phyloP scores from a whole-genome alignment of 2,797 vertebrate species.

The Epinephelus coioides region DNA sequence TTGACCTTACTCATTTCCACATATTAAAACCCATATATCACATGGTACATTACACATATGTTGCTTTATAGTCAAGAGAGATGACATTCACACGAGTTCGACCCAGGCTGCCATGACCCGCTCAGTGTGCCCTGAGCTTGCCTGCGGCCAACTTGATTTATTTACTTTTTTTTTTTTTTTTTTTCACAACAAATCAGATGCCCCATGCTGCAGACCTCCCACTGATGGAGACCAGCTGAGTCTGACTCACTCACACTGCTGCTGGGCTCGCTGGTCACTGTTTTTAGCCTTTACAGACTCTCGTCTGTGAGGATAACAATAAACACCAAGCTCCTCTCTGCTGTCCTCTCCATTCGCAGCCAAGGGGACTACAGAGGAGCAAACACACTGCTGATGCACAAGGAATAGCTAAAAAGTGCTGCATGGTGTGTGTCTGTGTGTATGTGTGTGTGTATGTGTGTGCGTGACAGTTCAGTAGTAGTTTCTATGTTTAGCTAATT shows the following conservation, averaged over 20 bases:
- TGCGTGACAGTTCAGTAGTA: constrained; percentile 38
- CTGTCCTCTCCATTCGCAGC: constrained; percentile 61
- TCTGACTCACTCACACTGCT: constrained; percentile 71
- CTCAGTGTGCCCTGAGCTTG: constrained; percentile 45
- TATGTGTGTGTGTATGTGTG: constrained; percentile 19
- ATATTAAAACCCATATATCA: background rate
- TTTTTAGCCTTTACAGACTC: constrained; percentile 68
- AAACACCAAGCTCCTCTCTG: constrained; percentile 59
- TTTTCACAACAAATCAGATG: constrained; percentile 58
- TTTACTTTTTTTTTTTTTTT: constrained; percentile 7
- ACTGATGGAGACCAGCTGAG: constrained; percentile 71
- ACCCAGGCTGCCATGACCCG: constrained; percentile 32
- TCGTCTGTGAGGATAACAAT: constrained; percentile 63
- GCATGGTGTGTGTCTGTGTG: background rate
- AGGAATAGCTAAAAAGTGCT: constrained; percentile 51
- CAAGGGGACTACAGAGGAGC: constrained; percentile 57
- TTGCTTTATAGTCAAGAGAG: constrained; percentile 24
- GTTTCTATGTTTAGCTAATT: constrained; percentile 63
- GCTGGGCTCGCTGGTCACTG: constrained; percentile 60
- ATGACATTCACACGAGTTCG: constrained; percentile 53
- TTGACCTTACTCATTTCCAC: background rate
- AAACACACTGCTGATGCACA: constrained; percentile 56
- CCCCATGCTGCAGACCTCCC: constrained; percentile 63
- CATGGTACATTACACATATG: constrained; percentile 21
- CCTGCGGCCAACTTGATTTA: constrained; percentile 40